Evolutionary conservation across 2,113 vertebrate species (phyloP).

Genomic region (Bothrops jararaca): DNA sequence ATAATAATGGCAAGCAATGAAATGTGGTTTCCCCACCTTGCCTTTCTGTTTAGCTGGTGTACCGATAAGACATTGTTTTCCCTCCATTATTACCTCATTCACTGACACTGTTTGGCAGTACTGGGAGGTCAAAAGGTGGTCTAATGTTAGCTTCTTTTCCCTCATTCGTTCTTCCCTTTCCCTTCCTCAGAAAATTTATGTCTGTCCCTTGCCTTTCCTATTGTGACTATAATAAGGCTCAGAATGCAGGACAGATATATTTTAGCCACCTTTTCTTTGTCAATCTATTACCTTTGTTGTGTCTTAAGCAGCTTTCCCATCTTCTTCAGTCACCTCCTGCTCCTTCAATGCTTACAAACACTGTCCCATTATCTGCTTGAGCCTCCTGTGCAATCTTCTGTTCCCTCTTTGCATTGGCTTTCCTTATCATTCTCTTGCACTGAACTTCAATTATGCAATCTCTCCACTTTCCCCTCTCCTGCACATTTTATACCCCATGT

Average conservation of each 20-base stretch:
- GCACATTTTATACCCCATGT: not conserved
- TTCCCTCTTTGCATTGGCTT: constrained; percentile 61
- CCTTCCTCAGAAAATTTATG: constrained; percentile 67
- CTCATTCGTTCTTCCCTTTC: constrained; percentile 53
- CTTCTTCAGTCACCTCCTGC: constrained; percentile 41
- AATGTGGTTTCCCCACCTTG: constrained; percentile 38
- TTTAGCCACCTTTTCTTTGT: constrained; percentile 65
- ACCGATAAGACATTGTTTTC: constrained; percentile 69
- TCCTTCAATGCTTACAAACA: constrained; percentile 43
- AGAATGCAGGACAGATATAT: constrained; percentile 59
- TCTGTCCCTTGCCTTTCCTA: constrained; percentile 67
- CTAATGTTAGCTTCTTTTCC: constrained; percentile 54
- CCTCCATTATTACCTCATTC: constrained; percentile 68
- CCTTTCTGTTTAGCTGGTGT: constrained; percentile 64
- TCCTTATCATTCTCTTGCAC: constrained; percentile 48
- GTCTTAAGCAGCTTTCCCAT: constrained; percentile 56
- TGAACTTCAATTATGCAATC: constrained; percentile 42
- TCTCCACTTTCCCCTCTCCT: constrained; percentile 22
- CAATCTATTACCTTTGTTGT: constrained; percentile 67
- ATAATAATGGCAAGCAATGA: constrained; percentile 30
- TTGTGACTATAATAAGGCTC: constrained; percentile 61
- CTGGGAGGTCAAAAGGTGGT: constrained; percentile 56
- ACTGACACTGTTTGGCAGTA: constrained; percentile 65
- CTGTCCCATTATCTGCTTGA: constrained; percentile 66
- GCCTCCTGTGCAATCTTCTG: constrained; percentile 53